Evolutionary conservation across 2,797 vertebrate species (phyloP).

Genomic region (Limosa lapponica): DNA sequence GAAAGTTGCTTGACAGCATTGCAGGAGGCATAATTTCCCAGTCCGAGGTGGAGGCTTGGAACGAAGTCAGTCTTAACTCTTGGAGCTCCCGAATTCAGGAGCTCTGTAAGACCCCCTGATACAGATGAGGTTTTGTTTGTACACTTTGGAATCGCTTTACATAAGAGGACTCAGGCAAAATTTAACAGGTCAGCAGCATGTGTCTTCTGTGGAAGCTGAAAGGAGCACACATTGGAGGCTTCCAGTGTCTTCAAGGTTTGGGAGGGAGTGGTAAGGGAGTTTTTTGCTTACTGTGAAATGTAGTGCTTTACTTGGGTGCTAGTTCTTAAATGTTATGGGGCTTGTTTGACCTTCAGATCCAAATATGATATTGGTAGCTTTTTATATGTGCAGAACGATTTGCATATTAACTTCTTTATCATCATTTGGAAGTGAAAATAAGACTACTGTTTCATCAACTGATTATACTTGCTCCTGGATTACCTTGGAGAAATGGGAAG

Average conservation of each 20-base stretch:
- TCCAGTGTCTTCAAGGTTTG: background rate
- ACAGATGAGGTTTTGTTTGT: background rate
- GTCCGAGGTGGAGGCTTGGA: background rate
- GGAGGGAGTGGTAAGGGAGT: background rate
- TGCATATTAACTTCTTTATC: background rate
- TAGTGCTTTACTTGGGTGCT: background rate
- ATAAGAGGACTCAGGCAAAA: background rate
- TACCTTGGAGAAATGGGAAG: background rate
- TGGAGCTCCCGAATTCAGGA: background rate
- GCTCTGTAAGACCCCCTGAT: rapidly evolving
- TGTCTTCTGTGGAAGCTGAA: background rate
- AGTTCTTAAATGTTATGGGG: background rate
- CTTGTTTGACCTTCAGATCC: background rate
- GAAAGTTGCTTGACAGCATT: background rate
- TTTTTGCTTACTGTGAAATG: background rate
- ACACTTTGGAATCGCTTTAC: background rate
- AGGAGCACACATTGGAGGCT: background rate
- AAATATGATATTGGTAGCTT: background rate
- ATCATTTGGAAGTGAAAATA: background rate
- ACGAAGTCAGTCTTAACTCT: background rate
- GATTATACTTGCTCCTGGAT: background rate
- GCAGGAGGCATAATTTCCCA: background rate
- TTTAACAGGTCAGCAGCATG: background rate
- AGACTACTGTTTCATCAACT: background rate
- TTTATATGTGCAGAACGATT: background rate